Evolutionary conservation across 2,888 invertebrate genomes (phyloP).

Genomic region (Noctuana brunneofusca): DNA sequence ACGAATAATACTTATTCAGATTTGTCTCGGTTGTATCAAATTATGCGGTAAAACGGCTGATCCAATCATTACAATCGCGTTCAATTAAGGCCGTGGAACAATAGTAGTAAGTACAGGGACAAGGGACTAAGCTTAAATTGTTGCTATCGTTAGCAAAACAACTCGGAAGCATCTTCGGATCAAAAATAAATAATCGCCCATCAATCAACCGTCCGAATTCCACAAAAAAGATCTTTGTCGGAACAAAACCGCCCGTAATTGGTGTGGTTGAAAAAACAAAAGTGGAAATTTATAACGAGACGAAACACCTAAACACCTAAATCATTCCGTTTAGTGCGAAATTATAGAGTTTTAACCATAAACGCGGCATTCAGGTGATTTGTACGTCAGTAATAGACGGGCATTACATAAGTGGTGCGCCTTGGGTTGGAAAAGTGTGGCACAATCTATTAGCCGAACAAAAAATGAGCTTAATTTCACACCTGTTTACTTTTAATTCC

Average conservation of each 20-base stretch:
- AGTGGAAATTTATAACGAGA: conserved; percentile 79
- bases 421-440: conserved; percentile 65
- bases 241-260: conserved; percentile 67
- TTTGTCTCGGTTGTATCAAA: conserved; percentile 14
- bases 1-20: not conserved
- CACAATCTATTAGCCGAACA: conserved; percentile 74
- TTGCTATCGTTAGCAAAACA: conserved; percentile 61
- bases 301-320: conserved; percentile 71
- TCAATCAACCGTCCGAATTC: conserved; percentile 69
- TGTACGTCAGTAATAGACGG: conserved; percentile 67
- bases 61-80: conserved; percentile 44
- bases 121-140: conserved; percentile 49
- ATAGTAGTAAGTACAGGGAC: conserved; percentile 48
- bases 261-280: conserved; percentile 73
- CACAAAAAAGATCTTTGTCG: conserved; percentile 71
- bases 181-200: conserved; percentile 76
- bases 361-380: conserved; percentile 73
- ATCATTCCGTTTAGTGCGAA: conserved; percentile 80
- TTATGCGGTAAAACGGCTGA: conserved; percentile 30
- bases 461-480: conserved; percentile 80
- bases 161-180: conserved; percentile 73
- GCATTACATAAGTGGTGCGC: conserved; percentile 70
- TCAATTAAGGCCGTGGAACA: conserved; percentile 41
- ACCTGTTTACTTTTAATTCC: conserved; percentile 79
- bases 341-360: conserved; percentile 72